These are phyloP conservation scores for Varanus komodoensis DNA, from an alignment of 2,113 vertebrate species.

Conservation along the genomic window DNA sequence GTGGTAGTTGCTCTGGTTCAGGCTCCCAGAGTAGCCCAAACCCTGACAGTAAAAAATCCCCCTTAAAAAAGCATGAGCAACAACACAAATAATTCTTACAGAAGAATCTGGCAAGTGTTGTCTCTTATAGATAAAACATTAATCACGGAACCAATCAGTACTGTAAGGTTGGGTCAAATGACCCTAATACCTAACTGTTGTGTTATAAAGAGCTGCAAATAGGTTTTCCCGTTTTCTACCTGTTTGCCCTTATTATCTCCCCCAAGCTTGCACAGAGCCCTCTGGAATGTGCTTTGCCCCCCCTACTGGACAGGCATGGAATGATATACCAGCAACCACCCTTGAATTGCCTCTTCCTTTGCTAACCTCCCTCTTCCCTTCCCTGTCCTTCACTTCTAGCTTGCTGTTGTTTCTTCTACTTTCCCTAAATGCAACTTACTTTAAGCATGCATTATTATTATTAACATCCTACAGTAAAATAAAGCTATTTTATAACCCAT, in stretches of 20 bases:
- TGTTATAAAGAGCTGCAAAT: constrained; percentile 15
- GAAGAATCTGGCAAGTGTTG: neutral
- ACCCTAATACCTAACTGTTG: neutral
- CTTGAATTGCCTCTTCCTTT: constrained; percentile 53
- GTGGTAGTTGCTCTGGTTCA: no score
- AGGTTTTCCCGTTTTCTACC: constrained; percentile 8
- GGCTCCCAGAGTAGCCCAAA: neutral
- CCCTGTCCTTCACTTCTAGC: constrained; percentile 67
- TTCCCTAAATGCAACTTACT: constrained; percentile 99
- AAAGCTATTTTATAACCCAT: constrained; percentile 81
- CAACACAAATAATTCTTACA: neutral
- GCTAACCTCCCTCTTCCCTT: constrained; percentile 37
- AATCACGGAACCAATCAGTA: neutral
- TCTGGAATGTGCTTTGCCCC: constrained; percentile 70
- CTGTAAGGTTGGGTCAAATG: constrained; percentile 18
- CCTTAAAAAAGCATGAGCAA: neutral
- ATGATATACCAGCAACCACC: constrained; percentile 35
- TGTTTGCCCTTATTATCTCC: constrained; percentile 31
- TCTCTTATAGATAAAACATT: constrained; percentile 1
- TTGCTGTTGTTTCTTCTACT: constrained; percentile 93
- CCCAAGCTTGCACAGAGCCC: constrained; percentile 45
- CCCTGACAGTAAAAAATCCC: neutral
- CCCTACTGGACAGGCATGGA: constrained; percentile 75
- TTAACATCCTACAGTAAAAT: constrained; percentile 85
- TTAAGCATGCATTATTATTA: constrained; percentile 93